phyloP scores from a whole-genome alignment of 2,888 invertebrate genomes.

The Agrotis exclamationis region DNA sequence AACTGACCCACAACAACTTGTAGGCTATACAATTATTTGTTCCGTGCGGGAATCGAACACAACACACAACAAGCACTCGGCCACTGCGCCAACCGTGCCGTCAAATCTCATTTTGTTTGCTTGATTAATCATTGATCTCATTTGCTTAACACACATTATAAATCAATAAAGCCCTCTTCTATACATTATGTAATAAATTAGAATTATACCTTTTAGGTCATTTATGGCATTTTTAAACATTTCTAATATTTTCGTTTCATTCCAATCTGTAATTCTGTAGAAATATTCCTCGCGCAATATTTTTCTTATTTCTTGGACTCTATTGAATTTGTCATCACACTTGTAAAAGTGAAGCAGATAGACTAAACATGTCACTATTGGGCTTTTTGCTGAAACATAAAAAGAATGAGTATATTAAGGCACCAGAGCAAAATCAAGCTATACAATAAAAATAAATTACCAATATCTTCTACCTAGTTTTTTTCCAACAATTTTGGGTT shows the following conservation, averaged over 20 bases:
- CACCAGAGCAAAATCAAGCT: not conserved
- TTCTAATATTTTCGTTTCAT: slow-evolving; percentile 83
- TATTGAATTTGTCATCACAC: slow-evolving; percentile 80
- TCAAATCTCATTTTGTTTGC: no score
- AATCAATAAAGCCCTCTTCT: not conserved
- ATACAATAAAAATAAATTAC: not conserved
- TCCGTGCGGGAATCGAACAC: no score
- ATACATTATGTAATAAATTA: not conserved
- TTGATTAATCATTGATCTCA: not conserved
- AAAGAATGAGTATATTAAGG: slow-evolving; percentile 1
- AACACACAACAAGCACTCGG: no score
- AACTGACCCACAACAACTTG: no score
- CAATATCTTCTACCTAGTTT: not conserved
- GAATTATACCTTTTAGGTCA: slow-evolving; percentile 79
- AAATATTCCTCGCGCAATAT: slow-evolving; percentile 80
- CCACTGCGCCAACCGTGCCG: no score
- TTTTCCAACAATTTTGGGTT: not conserved
- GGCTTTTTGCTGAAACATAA: slow-evolving; percentile 81
- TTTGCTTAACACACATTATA: not conserved
- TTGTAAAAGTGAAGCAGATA: slow-evolving; percentile 86
- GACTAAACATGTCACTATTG: slow-evolving; percentile 83
- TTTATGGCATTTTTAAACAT: slow-evolving; percentile 77
- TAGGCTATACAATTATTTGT: no score
- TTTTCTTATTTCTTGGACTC: slow-evolving; percentile 78
- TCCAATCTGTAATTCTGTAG: slow-evolving; percentile 83